A percentile compares a stretch with the other conserved stretches of the same genome.
These are phyloP conservation scores for Aeoliscus strigatus DNA, from an alignment of 2,797 vertebrate genomes.

Conservation along the genomic window DNA sequence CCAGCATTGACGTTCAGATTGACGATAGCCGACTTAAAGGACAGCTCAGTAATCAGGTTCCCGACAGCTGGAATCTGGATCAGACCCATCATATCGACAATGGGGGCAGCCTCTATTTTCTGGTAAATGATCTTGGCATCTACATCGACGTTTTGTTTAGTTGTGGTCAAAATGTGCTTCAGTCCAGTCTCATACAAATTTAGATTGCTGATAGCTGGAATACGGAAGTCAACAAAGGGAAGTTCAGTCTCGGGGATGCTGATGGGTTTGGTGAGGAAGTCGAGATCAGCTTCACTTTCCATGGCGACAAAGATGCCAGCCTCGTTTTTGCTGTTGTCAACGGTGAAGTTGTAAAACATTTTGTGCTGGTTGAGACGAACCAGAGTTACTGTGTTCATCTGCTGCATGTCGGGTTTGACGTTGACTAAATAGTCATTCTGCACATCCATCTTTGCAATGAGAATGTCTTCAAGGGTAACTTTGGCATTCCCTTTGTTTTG, in stretches of 20 bases:
- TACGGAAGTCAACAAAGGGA: slow-evolving; percentile 70
- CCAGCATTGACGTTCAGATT: slow-evolving; percentile 81
- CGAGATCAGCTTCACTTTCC: slow-evolving; percentile 84
- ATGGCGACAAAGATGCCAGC: slow-evolving; percentile 70
- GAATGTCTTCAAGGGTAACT: slow-evolving; percentile 71
- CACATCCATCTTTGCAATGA: slow-evolving; percentile 84
- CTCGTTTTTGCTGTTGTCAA: slow-evolving; percentile 76
- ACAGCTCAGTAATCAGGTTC: slow-evolving; percentile 84
- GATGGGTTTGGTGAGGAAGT: slow-evolving; percentile 83
- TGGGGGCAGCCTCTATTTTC: slow-evolving; percentile 77
- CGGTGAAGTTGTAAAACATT: slow-evolving; percentile 79
- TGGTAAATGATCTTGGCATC: slow-evolving; percentile 81
- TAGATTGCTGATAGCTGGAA: slow-evolving; percentile 73
- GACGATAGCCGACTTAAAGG: slow-evolving; percentile 88
- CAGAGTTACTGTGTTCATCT: slow-evolving; percentile 72
- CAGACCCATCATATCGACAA: slow-evolving; percentile 66
- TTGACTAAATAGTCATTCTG: slow-evolving; percentile 81
- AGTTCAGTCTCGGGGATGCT: slow-evolving; percentile 80
- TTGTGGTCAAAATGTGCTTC: slow-evolving; percentile 80
- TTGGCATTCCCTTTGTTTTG: slow-evolving; percentile 85
- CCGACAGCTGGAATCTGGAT: slow-evolving; percentile 82
- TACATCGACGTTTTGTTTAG: slow-evolving; percentile 83
- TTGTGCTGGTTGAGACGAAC: slow-evolving; percentile 86
- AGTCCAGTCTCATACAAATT: slow-evolving; percentile 86
- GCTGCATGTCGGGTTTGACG: slow-evolving; percentile 76